Evolutionary conservation across 2,888 invertebrate species (phyloP).

Genomic region (Aethes cnicana): DNA sequence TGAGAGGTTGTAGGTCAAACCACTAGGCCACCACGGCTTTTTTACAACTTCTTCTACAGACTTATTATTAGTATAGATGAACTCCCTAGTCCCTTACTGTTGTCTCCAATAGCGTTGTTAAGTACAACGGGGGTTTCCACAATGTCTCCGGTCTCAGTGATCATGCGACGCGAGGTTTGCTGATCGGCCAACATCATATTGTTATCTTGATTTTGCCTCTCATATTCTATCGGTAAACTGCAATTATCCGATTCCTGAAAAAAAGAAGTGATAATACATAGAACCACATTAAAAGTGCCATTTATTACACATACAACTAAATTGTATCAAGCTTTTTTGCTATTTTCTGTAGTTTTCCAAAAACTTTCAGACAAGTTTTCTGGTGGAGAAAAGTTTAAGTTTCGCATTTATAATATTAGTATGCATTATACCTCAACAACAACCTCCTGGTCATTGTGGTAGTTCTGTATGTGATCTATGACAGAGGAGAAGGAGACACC

Average conservation of each 20-base stretch:
- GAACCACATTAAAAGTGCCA: no score
- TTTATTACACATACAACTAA: no score
- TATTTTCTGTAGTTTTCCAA: no score
- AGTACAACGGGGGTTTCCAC: constrained; percentile 52
- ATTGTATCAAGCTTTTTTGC: no score
- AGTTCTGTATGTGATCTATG: constrained; percentile 84
- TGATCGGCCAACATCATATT: constrained; percentile 38
- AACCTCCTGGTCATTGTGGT: constrained; percentile 86
- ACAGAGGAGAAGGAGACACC: constrained; percentile 84
- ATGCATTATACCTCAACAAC: constrained; percentile 79
- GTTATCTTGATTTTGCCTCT: constrained; percentile 24
- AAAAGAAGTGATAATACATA: neutral
- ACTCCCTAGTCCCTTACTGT: constrained; percentile 2
- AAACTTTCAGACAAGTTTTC: no score
- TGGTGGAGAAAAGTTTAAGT: no score
- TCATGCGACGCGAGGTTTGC: constrained; percentile 55
- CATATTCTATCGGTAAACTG: constrained; percentile 34
- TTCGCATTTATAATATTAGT: no score
- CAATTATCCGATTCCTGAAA: constrained; percentile 53
- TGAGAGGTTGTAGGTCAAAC: no score
- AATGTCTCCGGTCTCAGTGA: constrained; percentile 70
- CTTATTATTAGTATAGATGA: no score
- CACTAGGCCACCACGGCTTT: no score
- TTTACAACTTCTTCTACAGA: no score
- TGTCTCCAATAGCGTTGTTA: constrained; percentile 10